A percentile compares a stretch with the other conserved stretches of the same genome.
Conservation (phyloP, 2,888 invertebrate species). For the Cheilosia soror region DNA sequence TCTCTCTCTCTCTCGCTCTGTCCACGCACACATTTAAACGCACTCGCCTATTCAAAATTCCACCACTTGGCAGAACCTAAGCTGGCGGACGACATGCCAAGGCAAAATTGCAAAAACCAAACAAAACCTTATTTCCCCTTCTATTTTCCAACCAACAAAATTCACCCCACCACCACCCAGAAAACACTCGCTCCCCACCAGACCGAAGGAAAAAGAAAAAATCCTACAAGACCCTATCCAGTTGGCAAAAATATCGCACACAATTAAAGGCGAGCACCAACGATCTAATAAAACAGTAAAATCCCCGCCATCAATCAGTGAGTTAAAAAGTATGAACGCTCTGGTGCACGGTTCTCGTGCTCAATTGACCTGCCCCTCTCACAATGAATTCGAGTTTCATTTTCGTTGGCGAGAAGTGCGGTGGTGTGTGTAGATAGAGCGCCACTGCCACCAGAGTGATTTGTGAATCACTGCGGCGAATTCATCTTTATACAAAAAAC, state of each 20-base stretch:
- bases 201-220: constrained; percentile 23
- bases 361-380: constrained; percentile 77
- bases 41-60: constrained; percentile 48
- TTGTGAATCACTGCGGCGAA: constrained; percentile 60
- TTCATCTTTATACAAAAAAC: constrained; percentile 46
- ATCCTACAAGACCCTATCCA: constrained; percentile 31
- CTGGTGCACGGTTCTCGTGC: constrained; percentile 64
- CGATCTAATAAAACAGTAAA: constrained; percentile 71
- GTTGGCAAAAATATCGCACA: constrained; percentile 71
- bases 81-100: constrained; percentile 8
- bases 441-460: constrained; percentile 60
- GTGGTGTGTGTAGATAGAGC: constrained; percentile 28
- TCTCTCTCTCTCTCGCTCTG: constrained; percentile 53
- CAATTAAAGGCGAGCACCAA: constrained; percentile 75
- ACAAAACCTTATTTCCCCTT: constrained; percentile 57
- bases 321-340: constrained; percentile 73
- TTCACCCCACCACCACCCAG: constrained; percentile 32
- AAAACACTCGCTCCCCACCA: constrained; percentile 49
- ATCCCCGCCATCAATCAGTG: constrained; percentile 77
- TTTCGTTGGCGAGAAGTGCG: not conserved
- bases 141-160: constrained; percentile 35
- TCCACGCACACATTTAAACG: constrained; percentile 15
- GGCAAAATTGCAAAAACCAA: constrained; percentile 30
- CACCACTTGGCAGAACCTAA: constrained; percentile 47
- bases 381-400: constrained; percentile 49